Conservation (phyloP, 1,140 invertebrate genomes). For the Telenomus remus region DNA sequence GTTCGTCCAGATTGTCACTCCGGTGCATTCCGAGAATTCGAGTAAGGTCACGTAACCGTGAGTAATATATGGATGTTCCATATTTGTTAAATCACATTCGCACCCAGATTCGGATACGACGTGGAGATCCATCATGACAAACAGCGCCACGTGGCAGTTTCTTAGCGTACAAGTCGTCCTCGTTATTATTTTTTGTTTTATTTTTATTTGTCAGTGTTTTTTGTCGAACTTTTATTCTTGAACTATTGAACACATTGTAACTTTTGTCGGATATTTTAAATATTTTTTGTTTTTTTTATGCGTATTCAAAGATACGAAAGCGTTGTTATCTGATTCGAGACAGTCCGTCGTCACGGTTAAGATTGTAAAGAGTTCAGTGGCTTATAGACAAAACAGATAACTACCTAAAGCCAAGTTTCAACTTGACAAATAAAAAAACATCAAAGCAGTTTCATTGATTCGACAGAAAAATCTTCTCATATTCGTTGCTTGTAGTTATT, state of each 20-base stretch:
- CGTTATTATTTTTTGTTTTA: slow-evolving; percentile 34
- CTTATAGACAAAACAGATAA: background rate
- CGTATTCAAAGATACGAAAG: slow-evolving; percentile 68
- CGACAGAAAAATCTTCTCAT: too few species aligned
- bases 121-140: slow-evolving; percentile 10
- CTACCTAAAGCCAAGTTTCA: too few species aligned
- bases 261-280: slow-evolving; percentile 35
- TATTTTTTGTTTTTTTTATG: slow-evolving; percentile 61
- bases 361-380: too few species aligned
- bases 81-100: too few species aligned
- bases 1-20: slow-evolving; percentile 2
- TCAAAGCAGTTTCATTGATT: too few species aligned
- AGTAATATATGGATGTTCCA: slow-evolving; percentile 33
- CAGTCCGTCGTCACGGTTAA: slow-evolving; percentile 26
- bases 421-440: too few species aligned
- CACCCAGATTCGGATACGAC: background rate
- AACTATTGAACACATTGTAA: slow-evolving; percentile 7
- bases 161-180: slow-evolving; percentile 23
- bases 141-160: slow-evolving; percentile 5
- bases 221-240: slow-evolving; percentile 15
- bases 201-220: slow-evolving; percentile 14
- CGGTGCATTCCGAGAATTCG: background rate
- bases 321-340: slow-evolving; percentile 65
- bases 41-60: slow-evolving; percentile 17
- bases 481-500: too few species aligned